These are phyloP conservation scores for Drosophila nigromelanica DNA, from an alignment of 1,140 invertebrate genomes.

Conservation along the genomic window DNA sequence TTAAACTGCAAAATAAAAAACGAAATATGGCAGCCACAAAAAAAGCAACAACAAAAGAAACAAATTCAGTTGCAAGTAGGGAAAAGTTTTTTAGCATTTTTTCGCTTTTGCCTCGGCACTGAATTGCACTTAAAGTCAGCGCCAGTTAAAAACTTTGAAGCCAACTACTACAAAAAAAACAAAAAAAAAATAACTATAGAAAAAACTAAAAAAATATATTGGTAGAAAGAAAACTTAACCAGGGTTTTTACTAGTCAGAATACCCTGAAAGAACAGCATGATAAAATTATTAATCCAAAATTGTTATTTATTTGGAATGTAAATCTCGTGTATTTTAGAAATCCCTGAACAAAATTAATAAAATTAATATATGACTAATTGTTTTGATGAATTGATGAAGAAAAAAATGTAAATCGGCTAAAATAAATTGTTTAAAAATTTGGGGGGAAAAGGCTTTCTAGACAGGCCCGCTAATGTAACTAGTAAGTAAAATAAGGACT, in stretches of 20 bases:
- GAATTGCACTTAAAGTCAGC: conserved; percentile 81
- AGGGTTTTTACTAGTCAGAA: not conserved
- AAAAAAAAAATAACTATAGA: conserved; percentile 15
- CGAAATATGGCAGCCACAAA: conserved; percentile 79
- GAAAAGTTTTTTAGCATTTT: conserved; percentile 75
- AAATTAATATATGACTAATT: too few species aligned
- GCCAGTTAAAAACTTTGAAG: conserved; percentile 77
- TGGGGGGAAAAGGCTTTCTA: too few species aligned
- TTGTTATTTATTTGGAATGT: too few species aligned
- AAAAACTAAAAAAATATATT: conserved; percentile 16
- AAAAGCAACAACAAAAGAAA: conserved; percentile 38
- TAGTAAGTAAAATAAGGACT: too few species aligned
- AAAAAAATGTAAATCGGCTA: too few species aligned
- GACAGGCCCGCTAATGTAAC: too few species aligned
- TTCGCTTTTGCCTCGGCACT: conserved; percentile 69
- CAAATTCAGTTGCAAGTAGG: conserved; percentile 58
- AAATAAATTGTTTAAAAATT: too few species aligned
- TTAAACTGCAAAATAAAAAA: conserved; percentile 79
- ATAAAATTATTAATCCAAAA: not conserved
- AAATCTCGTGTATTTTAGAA: too few species aligned
- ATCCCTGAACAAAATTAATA: too few species aligned
- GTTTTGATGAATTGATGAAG: too few species aligned
- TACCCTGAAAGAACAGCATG: not conserved
- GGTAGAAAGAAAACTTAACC: not conserved
- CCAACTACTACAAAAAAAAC: conserved; percentile 42